These are phyloP conservation scores for Salticus scenicus DNA, from an alignment of 2,888 invertebrate genomes.

Conservation along the genomic window DNA sequence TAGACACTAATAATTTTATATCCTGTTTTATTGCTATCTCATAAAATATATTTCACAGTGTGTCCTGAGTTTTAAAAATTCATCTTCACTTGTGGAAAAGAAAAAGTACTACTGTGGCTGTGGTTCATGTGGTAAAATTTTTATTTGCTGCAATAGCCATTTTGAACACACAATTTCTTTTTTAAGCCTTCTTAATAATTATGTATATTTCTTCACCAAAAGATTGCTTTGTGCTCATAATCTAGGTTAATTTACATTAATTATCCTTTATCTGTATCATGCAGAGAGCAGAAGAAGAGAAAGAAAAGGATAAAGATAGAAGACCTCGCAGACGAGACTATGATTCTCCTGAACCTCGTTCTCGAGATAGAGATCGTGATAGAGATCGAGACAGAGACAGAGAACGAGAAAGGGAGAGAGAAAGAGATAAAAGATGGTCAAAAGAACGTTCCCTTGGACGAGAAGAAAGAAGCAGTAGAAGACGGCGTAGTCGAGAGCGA, in stretches of 20 bases:
- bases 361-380: conserved; percentile 74
- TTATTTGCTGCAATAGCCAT: conserved; percentile 61
- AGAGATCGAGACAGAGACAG: conserved; percentile 77
- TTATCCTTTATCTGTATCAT: conserved; percentile 37
- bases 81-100: conserved; percentile 44
- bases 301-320: conserved; percentile 76
- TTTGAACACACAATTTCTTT: conserved; percentile 18
- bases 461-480: conserved; percentile 67
- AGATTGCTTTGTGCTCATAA: too few species aligned
- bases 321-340: conserved; percentile 42
- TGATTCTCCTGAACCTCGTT: conserved; percentile 60
- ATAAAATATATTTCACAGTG: conserved; percentile 61
- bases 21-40: conserved; percentile 9
- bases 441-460: conserved; percentile 74
- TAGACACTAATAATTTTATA: too few species aligned
- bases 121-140: conserved; percentile 49
- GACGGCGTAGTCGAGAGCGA: conserved; percentile 34
- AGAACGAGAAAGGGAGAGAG: conserved; percentile 74
- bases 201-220: too few species aligned
- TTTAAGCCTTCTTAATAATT: too few species aligned
- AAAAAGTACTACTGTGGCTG: conserved; percentile 40
- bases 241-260: too few species aligned
- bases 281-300: conserved; percentile 85
- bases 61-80: conserved; percentile 34
- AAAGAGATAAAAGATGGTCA: conserved; percentile 73